Evolutionary conservation across 2,797 vertebrate species (phyloP), one percentile per base, ranked within the genome.

Genomic region (Muraenolepis orangiensis): DNA sequence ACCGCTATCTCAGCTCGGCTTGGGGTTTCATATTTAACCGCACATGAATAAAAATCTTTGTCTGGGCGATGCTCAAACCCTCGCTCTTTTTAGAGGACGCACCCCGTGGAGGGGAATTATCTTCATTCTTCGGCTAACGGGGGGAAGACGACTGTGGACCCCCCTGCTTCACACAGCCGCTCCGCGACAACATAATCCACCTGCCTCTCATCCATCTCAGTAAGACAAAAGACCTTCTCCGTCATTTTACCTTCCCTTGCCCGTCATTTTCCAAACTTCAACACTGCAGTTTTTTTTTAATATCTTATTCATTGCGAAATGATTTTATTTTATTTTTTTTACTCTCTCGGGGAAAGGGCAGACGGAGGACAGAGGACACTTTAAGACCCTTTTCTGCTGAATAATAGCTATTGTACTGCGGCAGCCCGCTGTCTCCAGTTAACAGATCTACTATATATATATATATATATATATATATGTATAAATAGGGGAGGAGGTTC

Each of bases 21-120:
- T 83, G 88, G 73, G 81, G 72, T 84, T 84, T 82, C 88, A 85
- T 29, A 20, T 87, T 86, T 82, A 84, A 84, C 81, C 78, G 81
- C n/a, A 78, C 78, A 80, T 79, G 83, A 85, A 87, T 87, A 78
- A 79, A 80, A 87, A 83, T 79, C 79, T 84, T 64, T 77, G 73
- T 67, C 78, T 61, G 85, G 83, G 77, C 80, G 77, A 80, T 14
- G 20, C 69, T 70, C 79, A 23, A 85, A 73, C 76, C 72, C 74
- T 81, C 13, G 14, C 70, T 29, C 28, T 82, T 83, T 68, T 64
- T 66, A 67, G 67, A 77, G 87, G 87, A 84, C 75, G 78, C 87
- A 82, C 83, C 85, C 34, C n/a, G 12, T 70, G 34, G 34, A 40
- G 67, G 67, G 23, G 18, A 70, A 26, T 70, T 36, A 38, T 36